These are phyloP conservation scores for Sesamia inferens DNA, from an alignment of 2,888 invertebrate species.

Conservation along the genomic window DNA sequence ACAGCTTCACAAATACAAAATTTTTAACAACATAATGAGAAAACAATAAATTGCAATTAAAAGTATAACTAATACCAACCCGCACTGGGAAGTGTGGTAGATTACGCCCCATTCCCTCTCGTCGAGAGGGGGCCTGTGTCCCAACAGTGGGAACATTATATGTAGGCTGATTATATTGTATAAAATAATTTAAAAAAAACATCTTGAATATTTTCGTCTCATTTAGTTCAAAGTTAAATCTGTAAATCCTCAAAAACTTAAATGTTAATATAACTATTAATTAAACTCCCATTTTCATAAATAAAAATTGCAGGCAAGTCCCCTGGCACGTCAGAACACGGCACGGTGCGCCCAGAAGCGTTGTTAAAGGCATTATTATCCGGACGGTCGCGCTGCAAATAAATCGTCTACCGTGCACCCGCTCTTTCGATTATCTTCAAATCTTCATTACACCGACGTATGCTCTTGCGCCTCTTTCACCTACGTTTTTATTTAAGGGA, in stretches of 20 bases:
- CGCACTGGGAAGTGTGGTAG: no score
- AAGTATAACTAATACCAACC: background rate
- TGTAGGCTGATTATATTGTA: no score
- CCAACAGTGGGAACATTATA: no score
- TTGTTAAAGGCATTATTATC: constrained; percentile 88
- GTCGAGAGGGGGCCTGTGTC: no score
- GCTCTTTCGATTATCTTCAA: constrained; percentile 90
- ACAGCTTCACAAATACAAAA: no score
- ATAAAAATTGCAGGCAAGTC: constrained; percentile 49
- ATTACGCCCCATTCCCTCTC: no score
- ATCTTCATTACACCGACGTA: constrained; percentile 89
- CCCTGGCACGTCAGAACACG: constrained; percentile 45
- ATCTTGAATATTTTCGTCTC: background rate
- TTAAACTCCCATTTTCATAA: background rate
- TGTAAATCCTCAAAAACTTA: background rate
- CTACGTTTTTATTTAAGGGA: constrained; percentile 59
- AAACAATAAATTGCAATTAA: background rate
- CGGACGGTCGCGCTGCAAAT: constrained; percentile 89
- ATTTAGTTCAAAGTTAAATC: background rate
- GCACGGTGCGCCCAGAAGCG: constrained; percentile 77
- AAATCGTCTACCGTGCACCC: constrained; percentile 87
- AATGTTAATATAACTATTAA: background rate
- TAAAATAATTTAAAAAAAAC: background rate
- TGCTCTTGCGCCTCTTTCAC: constrained; percentile 72
- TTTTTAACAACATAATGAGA: background rate